These are phyloP conservation scores for Calephelis virginiensis DNA, from an alignment of 1,140 invertebrate genomes.

Conservation along the genomic window DNA sequence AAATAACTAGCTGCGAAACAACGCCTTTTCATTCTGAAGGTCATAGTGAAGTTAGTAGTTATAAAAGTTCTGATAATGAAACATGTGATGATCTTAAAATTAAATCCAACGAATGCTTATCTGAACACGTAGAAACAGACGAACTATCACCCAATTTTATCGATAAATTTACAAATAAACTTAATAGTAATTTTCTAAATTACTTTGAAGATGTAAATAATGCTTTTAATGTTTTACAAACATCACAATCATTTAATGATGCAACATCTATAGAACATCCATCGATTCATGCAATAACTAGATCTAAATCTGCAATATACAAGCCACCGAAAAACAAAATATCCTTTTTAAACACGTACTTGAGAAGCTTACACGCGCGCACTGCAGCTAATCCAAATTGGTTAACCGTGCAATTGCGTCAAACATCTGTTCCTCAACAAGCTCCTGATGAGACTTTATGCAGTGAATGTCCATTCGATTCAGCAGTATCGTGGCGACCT, in stretches of 20 bases:
- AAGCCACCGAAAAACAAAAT: conserved; percentile 67
- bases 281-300: conserved; percentile 38
- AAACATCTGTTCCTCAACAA: conserved; percentile 49
- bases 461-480: conserved; percentile 38
- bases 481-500: conserved; percentile 36
- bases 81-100: conserved; percentile 46
- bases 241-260: conserved; percentile 63
- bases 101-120: conserved; percentile 23
- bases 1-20: conserved; percentile 61
- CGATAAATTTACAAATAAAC: not conserved
- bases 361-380: conserved; percentile 70
- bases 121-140: not conserved
- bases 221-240: conserved; percentile 45
- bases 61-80: conserved; percentile 78
- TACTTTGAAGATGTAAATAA: conserved; percentile 30
- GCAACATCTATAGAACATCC: conserved; percentile 32
- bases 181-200: conserved; percentile 18
- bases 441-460: conserved; percentile 43
- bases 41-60: conserved; percentile 70
- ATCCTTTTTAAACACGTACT: conserved; percentile 74
- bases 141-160: not conserved
- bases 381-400: conserved; percentile 63
- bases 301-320: conserved; percentile 61
- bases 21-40: conserved; percentile 61
- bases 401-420: conserved; percentile 54